Percentiles rank a stretch among this genome's conserved stretches.
Evolutionary conservation across 2,113 vertebrate genomes (phyloP).

Genomic region (Amazona guildingii): DNA sequence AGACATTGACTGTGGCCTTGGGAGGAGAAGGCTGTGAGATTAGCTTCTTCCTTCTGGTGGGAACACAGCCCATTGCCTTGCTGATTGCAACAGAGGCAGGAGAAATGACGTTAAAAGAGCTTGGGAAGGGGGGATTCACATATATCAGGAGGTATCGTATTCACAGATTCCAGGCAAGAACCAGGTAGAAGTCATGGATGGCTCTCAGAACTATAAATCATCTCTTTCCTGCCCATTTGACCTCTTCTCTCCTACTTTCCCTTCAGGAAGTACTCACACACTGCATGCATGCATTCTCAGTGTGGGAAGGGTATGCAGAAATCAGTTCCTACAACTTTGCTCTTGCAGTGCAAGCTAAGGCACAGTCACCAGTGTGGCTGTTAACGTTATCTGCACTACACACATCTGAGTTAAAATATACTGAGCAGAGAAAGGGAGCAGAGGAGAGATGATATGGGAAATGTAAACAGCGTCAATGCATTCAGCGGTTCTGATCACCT

Average conservation of each 20-base stretch:
- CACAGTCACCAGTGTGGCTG: not conserved
- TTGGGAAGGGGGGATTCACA: not conserved
- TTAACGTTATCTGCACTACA: not conserved
- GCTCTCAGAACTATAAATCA: not conserved
- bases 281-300: not conserved
- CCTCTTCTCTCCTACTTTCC: not conserved
- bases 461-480: not conserved
- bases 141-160: not conserved
- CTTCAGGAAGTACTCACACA: not conserved
- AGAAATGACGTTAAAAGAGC: not conserved
- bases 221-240: not conserved
- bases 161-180: not conserved
- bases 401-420: no score
- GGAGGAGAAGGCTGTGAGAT: slow-evolving; percentile 21
- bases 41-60: not conserved
- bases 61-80: not conserved
- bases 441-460: not conserved
- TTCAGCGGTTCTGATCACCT: not conserved
- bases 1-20: slow-evolving; percentile 48
- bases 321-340: not conserved
- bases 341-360: not conserved
- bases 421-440: not conserved
- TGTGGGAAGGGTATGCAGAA: not conserved
- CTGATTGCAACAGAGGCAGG: not conserved
- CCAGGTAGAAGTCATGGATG: not conserved